Percentiles rank a stretch among this genome's conserved stretches.
Evolutionary conservation across 2,113 vertebrate genomes (phyloP).

Genomic region (Australoheros scitulus): DNA sequence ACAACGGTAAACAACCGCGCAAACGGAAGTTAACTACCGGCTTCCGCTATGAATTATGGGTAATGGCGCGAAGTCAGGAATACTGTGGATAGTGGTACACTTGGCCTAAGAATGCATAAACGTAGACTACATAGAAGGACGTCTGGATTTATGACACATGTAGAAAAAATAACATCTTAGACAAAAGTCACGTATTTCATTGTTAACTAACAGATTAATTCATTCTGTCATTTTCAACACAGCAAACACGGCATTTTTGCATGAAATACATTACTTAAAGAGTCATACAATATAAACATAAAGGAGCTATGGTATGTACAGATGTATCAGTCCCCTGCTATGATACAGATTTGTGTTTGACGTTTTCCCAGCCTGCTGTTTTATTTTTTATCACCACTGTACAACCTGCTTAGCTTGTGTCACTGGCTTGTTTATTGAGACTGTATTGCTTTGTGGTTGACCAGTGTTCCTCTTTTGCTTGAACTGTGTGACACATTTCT

Average conservation of each 20-base stretch:
- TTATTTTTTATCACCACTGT: background rate
- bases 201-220: too few species aligned
- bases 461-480: background rate
- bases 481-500: background rate
- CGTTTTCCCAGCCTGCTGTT: accelerated
- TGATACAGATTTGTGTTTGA: background rate
- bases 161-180: background rate
- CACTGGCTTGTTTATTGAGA: background rate
- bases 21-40: too few species aligned
- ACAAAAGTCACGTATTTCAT: background rate
- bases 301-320: background rate
- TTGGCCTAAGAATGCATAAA: background rate
- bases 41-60: too few species aligned
- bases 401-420: accelerated
- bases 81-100: background rate
- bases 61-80: too few species aligned
- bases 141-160: background rate
- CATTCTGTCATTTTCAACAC: background rate
- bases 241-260: background rate
- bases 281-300: background rate
- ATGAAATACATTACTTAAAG: background rate
- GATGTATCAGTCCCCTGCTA: background rate
- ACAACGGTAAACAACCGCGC: too few species aligned
- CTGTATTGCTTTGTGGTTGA: background rate
- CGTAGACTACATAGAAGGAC: conserved; percentile 7